A percentile compares a stretch with the other conserved stretches of the same genome.
phyloP scores from a whole-genome alignment of 2,797 vertebrate genomes.

The Taeniopygia guttata region DNA sequence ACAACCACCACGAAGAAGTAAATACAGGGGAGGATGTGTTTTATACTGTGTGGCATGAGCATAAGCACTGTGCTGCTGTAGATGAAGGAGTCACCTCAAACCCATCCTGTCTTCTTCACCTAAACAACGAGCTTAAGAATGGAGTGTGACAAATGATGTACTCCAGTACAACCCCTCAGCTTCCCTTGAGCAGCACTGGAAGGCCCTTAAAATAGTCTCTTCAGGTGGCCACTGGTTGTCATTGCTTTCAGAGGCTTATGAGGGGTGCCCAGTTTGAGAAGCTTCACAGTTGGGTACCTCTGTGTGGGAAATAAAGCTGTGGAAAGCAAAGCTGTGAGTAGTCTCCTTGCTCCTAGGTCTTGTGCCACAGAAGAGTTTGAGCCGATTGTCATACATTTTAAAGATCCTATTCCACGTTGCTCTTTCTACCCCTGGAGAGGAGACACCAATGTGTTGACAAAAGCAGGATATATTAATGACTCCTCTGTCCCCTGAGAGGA shows the following conservation, averaged over 20 bases:
- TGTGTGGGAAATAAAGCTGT: background rate
- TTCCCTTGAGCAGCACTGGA: background rate
- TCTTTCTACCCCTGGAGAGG: background rate
- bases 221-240: background rate
- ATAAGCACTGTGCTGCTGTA: background rate
- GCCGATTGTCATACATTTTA: accelerated
- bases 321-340: background rate
- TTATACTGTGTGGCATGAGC: background rate
- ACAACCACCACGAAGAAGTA: too few species aligned
- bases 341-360: background rate
- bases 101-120: background rate
- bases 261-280: background rate
- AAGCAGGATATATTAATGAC: background rate
- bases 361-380: background rate
- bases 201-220: background rate
- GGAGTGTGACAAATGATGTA: background rate
- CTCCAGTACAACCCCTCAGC: background rate
- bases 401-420: background rate
- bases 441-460: background rate
- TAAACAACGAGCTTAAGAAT: background rate
- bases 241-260: accelerated
- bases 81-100: background rate
- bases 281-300: background rate
- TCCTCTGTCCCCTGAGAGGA: background rate
- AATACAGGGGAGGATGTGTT: background rate